phyloP scores from a whole-genome alignment of 2,797 vertebrate genomes.

The Picus viridis region DNA sequence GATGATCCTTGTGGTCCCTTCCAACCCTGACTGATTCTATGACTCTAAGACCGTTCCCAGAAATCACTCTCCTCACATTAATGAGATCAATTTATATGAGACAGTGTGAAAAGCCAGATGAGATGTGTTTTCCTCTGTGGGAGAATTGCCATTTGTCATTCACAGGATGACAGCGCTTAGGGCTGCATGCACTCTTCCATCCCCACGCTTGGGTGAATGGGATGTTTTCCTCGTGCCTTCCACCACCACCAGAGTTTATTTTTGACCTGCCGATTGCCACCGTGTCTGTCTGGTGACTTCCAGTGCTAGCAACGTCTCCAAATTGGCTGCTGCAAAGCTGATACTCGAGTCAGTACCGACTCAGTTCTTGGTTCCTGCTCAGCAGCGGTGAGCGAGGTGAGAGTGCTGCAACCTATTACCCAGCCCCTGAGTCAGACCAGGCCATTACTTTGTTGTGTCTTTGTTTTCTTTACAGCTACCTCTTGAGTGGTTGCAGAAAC shows the following conservation, averaged over 20 bases:
- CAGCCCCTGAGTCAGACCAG: constrained; percentile 24
- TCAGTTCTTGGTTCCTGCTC: background rate
- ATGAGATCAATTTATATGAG: constrained; percentile 13
- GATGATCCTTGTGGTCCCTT: no score
- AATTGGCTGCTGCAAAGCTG: background rate
- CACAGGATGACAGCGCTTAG: background rate
- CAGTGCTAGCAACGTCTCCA: background rate
- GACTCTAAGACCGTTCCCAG: background rate
- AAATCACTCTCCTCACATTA: background rate
- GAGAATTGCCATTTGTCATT: constrained; percentile 7
- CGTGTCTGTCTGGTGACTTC: constrained; percentile 10
- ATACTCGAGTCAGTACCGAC: background rate
- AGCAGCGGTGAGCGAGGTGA: background rate
- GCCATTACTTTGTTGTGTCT: background rate
- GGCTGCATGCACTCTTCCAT: background rate
- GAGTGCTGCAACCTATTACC: constrained; percentile 54
- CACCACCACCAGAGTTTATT: background rate
- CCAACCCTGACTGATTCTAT: no score
- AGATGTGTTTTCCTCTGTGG: background rate
- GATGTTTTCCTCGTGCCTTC: background rate
- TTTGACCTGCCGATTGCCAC: background rate
- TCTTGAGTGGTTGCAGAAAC: constrained; percentile 61
- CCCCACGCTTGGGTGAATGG: background rate
- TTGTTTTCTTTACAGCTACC: constrained; percentile 65
- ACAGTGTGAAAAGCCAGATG: constrained; percentile 30